Evolutionary conservation across 2,888 invertebrate species (phyloP).

Genomic region (Graphium colonna): DNA sequence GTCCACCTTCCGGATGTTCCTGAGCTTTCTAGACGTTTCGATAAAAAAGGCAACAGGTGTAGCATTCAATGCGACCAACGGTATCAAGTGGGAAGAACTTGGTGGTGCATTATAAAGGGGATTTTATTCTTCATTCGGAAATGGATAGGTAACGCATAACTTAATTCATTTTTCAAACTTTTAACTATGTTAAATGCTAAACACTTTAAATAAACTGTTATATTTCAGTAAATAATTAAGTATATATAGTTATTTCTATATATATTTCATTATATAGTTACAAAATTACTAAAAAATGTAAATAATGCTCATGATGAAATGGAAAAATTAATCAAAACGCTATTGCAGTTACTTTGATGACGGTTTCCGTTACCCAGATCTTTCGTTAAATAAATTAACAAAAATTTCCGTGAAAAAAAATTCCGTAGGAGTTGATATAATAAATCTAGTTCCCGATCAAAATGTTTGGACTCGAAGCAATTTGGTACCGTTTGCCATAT

Average conservation of each 20-base stretch:
- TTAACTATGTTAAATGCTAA: too few relatives aligned
- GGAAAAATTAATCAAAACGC: too few relatives aligned
- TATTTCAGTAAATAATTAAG: not conserved
- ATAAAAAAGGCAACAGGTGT: not conserved
- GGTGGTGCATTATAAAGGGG: not conserved
- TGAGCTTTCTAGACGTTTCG: not conserved
- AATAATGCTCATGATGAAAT: too few relatives aligned
- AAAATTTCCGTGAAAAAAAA: too few relatives aligned
- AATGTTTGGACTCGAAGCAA: too few relatives aligned
- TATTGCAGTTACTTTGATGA: too few relatives aligned
- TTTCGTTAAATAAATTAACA: not conserved
- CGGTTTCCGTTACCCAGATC: not conserved
- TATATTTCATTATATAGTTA: too few relatives aligned
- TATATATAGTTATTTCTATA: not conserved
- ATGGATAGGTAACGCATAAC: not conserved
- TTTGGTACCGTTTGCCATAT: too few relatives aligned
- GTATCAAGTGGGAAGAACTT: too few relatives aligned
- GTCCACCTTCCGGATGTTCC: not conserved
- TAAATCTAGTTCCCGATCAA: constrained; percentile 27
- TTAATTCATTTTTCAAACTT: too few relatives aligned
- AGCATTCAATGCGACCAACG: not conserved
- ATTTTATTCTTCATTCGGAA: not conserved
- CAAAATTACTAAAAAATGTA: too few relatives aligned
- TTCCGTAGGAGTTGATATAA: too few relatives aligned
- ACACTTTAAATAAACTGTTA: not conserved